Percentiles rank a stretch among this genome's conserved stretches.
phyloP scores from a whole-genome alignment of 2,797 vertebrate genomes.

The Sebastes iracundus region DNA sequence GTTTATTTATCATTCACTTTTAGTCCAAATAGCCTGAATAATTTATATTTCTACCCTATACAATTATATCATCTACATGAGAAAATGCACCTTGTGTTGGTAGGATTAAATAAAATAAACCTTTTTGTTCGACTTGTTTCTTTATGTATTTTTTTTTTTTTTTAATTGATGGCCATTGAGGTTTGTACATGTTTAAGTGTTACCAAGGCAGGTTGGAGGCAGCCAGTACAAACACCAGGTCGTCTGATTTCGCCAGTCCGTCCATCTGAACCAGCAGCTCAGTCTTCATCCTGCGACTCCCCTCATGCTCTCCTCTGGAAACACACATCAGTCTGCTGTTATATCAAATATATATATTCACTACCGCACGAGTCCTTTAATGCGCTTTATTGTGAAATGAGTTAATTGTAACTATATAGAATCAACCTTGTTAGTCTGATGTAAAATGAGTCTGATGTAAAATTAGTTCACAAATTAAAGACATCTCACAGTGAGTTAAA shows the following conservation, averaged over 20 bases:
- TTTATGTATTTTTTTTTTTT: neutral
- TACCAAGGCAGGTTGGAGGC: conserved; percentile 97
- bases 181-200: conserved; percentile 47
- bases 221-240: conserved; percentile 96
- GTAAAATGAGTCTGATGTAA: no score
- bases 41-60: no score
- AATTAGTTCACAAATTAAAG: neutral
- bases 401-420: neutral
- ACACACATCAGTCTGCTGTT: neutral
- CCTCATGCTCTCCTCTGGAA: conserved; percentile 91
- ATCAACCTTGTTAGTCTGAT: neutral
- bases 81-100: neutral
- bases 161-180: neutral
- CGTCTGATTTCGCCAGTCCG: conserved; percentile 90
- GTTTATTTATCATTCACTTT: neutral
- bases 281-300: conserved; percentile 94
- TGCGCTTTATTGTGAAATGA: neutral
- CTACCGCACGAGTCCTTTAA: neutral
- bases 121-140: neutral
- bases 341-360: neutral
- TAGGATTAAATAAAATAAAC: neutral
- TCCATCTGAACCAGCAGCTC: conserved; percentile 98
- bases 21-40: neutral
- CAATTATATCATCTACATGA: neutral
- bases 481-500: neutral